Evolutionary conservation across 2,113 vertebrate species (phyloP).

Genomic region (Sula dactylatra): DNA sequence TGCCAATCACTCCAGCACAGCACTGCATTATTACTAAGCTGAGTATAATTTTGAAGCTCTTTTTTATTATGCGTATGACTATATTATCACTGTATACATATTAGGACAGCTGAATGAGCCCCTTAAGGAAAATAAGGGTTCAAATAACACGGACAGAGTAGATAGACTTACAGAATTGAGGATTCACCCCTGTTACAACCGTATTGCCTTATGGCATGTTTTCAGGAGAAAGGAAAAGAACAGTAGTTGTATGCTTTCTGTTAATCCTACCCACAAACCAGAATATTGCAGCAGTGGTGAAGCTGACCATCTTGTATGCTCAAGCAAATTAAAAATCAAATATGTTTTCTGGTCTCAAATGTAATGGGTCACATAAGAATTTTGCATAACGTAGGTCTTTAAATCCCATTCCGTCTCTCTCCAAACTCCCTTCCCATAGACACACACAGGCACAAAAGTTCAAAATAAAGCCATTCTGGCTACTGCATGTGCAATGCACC

Average conservation of each 20-base stretch:
- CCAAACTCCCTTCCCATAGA: background rate
- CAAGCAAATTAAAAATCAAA: slow-evolving; percentile 70
- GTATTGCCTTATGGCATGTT: slow-evolving; percentile 51
- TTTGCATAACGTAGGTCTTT: slow-evolving; percentile 8
- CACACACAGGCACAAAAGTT: background rate
- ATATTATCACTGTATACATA: slow-evolving; percentile 73
- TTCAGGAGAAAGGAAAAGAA: slow-evolving; percentile 44
- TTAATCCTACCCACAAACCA: slow-evolving; percentile 60
- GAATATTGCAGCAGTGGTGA: slow-evolving; percentile 55
- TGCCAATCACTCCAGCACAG: slow-evolving; percentile 37
- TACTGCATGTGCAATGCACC: slow-evolving; percentile 4
- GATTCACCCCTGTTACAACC: slow-evolving; percentile 67
- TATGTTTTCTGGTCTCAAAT: slow-evolving; percentile 57
- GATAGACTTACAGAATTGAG: slow-evolving; percentile 58
- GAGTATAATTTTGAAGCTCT: slow-evolving; percentile 63
- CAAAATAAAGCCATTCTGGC: background rate
- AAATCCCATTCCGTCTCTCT: background rate
- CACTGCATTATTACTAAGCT: slow-evolving; percentile 42
- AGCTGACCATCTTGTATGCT: slow-evolving; percentile 64
- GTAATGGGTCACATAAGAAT: slow-evolving; percentile 24
- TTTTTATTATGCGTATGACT: slow-evolving; percentile 68
- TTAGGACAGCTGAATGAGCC: slow-evolving; percentile 73
- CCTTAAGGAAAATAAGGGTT: slow-evolving; percentile 76
- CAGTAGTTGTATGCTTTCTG: slow-evolving; percentile 37
- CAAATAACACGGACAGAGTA: slow-evolving; percentile 63